These are phyloP conservation scores for Cephalophus harveyi DNA, from an alignment of 2,113 vertebrate species.

Conservation along the genomic window DNA sequence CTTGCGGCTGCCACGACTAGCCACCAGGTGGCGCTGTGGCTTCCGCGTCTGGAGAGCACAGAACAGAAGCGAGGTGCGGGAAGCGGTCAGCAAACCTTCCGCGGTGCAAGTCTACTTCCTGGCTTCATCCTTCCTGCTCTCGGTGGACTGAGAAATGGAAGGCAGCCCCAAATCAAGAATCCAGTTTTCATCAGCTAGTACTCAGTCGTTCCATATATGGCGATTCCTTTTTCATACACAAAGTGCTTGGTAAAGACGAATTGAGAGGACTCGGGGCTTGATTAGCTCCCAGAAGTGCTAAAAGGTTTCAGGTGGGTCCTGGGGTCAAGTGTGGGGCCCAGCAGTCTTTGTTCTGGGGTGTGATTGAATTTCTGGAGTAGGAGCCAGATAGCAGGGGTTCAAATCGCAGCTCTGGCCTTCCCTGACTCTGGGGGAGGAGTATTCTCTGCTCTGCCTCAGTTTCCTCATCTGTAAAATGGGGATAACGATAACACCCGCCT, in stretches of 20 bases:
- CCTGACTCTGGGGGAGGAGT: background rate
- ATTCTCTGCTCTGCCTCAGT: background rate
- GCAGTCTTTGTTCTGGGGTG: background rate
- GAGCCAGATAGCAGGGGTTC: background rate
- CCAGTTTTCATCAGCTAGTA: background rate
- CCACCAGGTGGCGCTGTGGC: slow-evolving; percentile 49
- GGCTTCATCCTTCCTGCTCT: background rate
- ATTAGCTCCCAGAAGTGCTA: background rate
- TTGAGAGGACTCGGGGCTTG: background rate
- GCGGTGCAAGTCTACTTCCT: accelerated
- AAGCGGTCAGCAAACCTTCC: accelerated
- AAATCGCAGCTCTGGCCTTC: background rate
- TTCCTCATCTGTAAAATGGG: background rate
- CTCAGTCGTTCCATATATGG: background rate
- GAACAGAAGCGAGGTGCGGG: accelerated
- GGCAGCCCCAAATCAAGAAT: background rate
- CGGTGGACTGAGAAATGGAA: background rate
- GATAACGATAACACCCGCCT: accelerated
- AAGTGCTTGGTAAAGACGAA: background rate
- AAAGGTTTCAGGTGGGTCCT: background rate
- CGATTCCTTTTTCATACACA: background rate
- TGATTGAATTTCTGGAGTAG: background rate
- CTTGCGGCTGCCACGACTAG: accelerated
- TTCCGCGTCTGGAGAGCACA: background rate
- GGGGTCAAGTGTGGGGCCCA: background rate